phyloP scores from a whole-genome alignment of 2,888 invertebrate species.

The Metopia argyrocephala region DNA sequence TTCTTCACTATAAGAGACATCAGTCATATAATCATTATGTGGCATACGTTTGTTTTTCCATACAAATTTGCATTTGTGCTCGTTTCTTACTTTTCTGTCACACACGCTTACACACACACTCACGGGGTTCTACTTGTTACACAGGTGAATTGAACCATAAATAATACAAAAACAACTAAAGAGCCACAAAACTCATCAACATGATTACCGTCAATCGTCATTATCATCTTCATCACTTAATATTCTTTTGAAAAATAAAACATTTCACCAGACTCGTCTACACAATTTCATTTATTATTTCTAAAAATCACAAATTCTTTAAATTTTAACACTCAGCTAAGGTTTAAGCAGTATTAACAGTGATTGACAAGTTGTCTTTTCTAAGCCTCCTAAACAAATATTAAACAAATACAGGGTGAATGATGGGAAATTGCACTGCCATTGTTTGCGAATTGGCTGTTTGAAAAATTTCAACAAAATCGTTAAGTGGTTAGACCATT shows the following conservation, averaged over 20 bases:
- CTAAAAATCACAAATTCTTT: neutral
- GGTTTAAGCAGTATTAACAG: no score
- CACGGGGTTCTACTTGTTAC: neutral
- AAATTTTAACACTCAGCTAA: no score
- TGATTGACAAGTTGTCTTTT: no score
- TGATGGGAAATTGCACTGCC: no score
- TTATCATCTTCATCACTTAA: neutral
- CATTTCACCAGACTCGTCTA: neutral
- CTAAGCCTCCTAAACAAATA: no score
- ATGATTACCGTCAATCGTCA: neutral
- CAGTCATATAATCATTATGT: neutral
- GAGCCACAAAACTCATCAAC: neutral
- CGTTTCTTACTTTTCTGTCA: neutral
- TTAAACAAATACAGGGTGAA: no score
- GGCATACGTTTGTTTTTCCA: neutral
- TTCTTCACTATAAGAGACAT: neutral
- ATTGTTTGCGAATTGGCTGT: no score
- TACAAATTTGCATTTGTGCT: neutral
- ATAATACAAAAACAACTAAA: neutral
- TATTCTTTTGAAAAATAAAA: no score
- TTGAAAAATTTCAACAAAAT: no score
- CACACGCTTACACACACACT: neutral
- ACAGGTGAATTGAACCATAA: slow-evolving; percentile 18
- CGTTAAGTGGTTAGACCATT: no score
- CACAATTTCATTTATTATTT: neutral